A percentile compares a stretch with the other conserved stretches of the same genome.
phyloP scores from a whole-genome alignment of 2,888 invertebrate species.

The Cybosia mesomella region DNA sequence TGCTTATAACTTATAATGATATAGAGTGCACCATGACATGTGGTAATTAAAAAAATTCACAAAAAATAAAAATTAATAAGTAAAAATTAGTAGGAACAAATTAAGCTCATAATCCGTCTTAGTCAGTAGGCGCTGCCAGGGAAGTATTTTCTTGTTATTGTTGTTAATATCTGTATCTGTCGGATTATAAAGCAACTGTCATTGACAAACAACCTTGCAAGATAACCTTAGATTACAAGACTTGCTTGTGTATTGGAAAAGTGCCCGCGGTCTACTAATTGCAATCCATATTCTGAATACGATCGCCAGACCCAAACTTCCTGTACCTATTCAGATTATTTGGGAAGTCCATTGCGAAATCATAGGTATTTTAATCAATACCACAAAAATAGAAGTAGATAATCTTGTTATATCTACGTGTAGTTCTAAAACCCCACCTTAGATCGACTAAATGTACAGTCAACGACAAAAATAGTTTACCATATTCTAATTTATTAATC shows the following conservation, averaged over 20 bases:
- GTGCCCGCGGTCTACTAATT: neutral
- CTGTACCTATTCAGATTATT: no score
- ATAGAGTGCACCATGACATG: slow-evolving; percentile 43
- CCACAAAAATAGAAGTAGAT: no score
- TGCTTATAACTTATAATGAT: slow-evolving; percentile 54
- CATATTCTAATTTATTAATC: no score
- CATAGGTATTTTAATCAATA: no score
- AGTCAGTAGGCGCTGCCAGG: neutral
- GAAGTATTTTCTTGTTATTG: neutral
- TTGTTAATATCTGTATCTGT: neutral
- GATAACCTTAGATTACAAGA: neutral
- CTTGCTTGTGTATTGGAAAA: neutral
- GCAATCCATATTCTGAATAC: neutral
- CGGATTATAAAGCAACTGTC: neutral
- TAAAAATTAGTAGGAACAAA: slow-evolving; percentile 13
- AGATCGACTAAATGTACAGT: no score
- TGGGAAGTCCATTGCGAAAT: neutral
- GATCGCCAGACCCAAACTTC: neutral
- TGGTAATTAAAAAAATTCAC: slow-evolving; percentile 48
- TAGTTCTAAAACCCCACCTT: no score
- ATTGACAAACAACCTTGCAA: neutral
- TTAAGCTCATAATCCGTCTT: slow-evolving; percentile 11
- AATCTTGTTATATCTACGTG: no score
- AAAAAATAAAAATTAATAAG: slow-evolving; percentile 28
- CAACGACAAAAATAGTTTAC: no score